phyloP scores from a whole-genome alignment of 2,888 invertebrate genomes.

The Eledona agricola region DNA sequence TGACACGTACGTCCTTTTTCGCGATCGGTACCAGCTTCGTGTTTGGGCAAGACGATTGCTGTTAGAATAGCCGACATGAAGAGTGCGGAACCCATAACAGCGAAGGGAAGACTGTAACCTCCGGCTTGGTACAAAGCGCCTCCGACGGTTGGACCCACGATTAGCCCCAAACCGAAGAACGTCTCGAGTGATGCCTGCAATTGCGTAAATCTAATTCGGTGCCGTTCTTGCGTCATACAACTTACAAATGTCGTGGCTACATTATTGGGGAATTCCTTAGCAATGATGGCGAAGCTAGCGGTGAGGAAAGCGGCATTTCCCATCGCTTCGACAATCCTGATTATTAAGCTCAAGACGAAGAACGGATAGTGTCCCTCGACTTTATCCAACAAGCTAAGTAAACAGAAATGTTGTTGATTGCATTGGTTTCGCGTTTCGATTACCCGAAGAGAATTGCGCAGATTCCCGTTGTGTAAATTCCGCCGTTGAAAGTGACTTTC shows the following conservation, averaged over 20 bases:
- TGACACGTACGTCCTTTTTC: constrained; percentile 69
- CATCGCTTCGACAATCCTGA: constrained; percentile 83
- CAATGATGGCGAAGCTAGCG: constrained; percentile 87
- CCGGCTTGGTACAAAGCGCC: constrained; percentile 83
- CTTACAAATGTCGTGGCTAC: constrained; percentile 87
- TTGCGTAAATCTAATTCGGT: constrained; percentile 1
- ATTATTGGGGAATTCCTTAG: constrained; percentile 86
- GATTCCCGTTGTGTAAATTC: constrained; percentile 83
- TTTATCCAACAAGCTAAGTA: constrained; percentile 74
- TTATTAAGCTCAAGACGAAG: constrained; percentile 79
- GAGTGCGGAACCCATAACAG: constrained; percentile 77
- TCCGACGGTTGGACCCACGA: constrained; percentile 90
- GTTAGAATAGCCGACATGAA: constrained; percentile 81
- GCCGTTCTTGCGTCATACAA: constrained; percentile 45
- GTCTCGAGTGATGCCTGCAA: constrained; percentile 82
- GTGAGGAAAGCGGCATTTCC: constrained; percentile 89
- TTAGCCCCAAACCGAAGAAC: constrained; percentile 86
- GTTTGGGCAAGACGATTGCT: constrained; percentile 75
- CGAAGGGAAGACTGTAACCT: constrained; percentile 83
- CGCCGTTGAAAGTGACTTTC: constrained; percentile 81
- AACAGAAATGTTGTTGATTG: constrained; percentile 42
- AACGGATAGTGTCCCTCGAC: constrained; percentile 77
- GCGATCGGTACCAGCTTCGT: constrained; percentile 67
- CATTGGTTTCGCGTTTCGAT: constrained; percentile 30
- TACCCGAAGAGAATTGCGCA: constrained; percentile 86